These are phyloP conservation scores for Pachypanchax playfairii DNA, from an alignment of 2,113 vertebrate genomes.

Conservation along the genomic window DNA sequence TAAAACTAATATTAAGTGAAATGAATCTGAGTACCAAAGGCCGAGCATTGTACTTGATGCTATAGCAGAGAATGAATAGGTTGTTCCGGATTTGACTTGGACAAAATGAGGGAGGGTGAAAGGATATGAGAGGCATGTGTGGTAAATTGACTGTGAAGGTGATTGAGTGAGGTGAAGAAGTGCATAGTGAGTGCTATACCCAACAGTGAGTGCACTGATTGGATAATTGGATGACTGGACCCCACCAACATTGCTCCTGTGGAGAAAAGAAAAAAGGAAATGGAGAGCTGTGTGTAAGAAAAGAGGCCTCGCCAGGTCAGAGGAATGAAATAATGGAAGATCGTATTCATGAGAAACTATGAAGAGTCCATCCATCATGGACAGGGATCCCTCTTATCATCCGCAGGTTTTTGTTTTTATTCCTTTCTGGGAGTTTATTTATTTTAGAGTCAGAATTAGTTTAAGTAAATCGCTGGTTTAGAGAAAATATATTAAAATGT, in stretches of 20 bases:
- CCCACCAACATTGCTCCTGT: conserved; percentile 9
- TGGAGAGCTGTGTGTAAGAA: conserved; percentile 11
- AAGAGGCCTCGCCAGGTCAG: conserved; percentile 1
- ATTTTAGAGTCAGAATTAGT: background rate
- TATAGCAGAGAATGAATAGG: conserved; percentile 14
- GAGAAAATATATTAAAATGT: background rate
- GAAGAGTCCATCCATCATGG: background rate
- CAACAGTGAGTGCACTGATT: conserved; percentile 53
- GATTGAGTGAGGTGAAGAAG: conserved; percentile 50
- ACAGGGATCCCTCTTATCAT: background rate
- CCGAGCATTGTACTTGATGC: background rate
- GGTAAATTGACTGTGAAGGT: conserved; percentile 63
- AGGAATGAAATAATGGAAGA: conserved; percentile 14
- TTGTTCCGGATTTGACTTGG: conserved; percentile 10
- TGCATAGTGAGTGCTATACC: conserved; percentile 44
- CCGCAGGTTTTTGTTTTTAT: background rate
- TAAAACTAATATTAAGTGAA: conserved; percentile 1
- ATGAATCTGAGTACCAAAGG: background rate
- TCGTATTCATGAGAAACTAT: conserved; percentile 16
- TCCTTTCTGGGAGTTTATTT: background rate
- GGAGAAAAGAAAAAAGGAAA: conserved; percentile 13
- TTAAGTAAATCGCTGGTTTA: background rate
- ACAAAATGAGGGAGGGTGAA: conserved; percentile 24
- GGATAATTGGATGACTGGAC: conserved; percentile 62
- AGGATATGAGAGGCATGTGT: conserved; percentile 37